phyloP scores from a whole-genome alignment of 1,140 invertebrate genomes.

The Drosophila neocordata region DNA sequence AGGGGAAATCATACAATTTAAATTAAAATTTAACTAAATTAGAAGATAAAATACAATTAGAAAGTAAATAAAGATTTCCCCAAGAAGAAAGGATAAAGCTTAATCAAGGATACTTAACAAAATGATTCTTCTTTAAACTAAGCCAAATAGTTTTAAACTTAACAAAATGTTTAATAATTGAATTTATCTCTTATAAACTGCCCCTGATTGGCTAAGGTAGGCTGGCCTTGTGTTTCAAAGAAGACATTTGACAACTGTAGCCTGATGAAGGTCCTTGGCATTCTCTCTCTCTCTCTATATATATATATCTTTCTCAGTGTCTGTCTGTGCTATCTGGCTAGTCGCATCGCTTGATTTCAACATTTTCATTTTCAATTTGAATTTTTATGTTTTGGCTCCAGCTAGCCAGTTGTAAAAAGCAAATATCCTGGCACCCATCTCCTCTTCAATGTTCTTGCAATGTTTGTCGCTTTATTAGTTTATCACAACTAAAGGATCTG shows the following conservation, averaged over 20 bases:
- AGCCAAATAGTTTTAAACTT: too few relatives aligned
- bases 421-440: conserved; percentile 61
- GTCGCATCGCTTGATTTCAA: conserved; percentile 57
- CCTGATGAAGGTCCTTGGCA: conserved; percentile 60
- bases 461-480: conserved; percentile 80
- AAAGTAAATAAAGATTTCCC: too few relatives aligned
- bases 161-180: too few relatives aligned
- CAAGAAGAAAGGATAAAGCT: too few relatives aligned
- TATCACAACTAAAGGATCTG: conserved; percentile 71
- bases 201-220: too few relatives aligned
- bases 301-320: background rate
- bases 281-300: background rate
- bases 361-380: conserved; percentile 76
- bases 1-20: background rate
- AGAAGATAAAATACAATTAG: too few relatives aligned
- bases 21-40: background rate
- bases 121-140: too few relatives aligned
- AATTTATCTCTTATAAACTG: too few relatives aligned
- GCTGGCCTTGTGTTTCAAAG: background rate
- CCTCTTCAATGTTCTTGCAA: conserved; percentile 23
- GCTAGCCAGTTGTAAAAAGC: conserved; percentile 62
- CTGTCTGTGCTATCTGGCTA: conserved; percentile 41
- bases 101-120: too few relatives aligned
- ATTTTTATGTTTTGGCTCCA: conserved; percentile 56
- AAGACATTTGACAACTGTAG: conserved; percentile 20